phyloP scores from a whole-genome alignment of 2,888 invertebrate species.

The Catocala sponsa region DNA sequence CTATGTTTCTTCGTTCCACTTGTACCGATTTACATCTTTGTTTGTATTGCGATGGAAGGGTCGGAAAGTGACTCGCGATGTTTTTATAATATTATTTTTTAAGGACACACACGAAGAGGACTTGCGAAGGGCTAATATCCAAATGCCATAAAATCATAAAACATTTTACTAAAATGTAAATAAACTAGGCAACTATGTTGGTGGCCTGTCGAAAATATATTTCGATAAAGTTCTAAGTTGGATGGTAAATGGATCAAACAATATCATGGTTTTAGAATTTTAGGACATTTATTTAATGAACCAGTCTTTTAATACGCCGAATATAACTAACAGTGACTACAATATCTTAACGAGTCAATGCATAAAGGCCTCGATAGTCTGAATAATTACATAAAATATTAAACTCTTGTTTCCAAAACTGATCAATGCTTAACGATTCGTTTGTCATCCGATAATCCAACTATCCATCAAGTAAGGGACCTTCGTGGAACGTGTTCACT shows the following conservation, averaged over 20 bases:
- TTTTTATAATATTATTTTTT: slow-evolving; percentile 33
- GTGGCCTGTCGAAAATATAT: slow-evolving; percentile 8
- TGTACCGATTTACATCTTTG: slow-evolving; percentile 56
- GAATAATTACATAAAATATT: neutral
- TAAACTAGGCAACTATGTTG: slow-evolving; percentile 4
- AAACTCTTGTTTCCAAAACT: slow-evolving; percentile 32
- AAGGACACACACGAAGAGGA: slow-evolving; percentile 67
- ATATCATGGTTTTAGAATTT: no score
- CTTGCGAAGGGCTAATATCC: slow-evolving; percentile 5
- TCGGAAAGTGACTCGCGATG: slow-evolving; percentile 58
- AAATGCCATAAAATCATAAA: slow-evolving; percentile 19
- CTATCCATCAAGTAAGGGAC: slow-evolving; percentile 69
- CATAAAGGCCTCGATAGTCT: no score
- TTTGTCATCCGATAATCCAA: slow-evolving; percentile 60
- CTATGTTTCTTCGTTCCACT: slow-evolving; percentile 62
- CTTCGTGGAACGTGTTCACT: slow-evolving; percentile 80
- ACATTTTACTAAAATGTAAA: slow-evolving; percentile 9
- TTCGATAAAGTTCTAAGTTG: no score
- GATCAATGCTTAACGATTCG: slow-evolving; percentile 32
- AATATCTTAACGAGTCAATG: no score
- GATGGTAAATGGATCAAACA: no score
- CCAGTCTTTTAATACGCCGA: no score
- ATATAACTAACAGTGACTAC: no score
- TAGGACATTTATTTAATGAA: no score
- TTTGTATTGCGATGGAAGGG: slow-evolving; percentile 65